These are phyloP conservation scores for Ellobium chinense DNA, from an alignment of 2,888 invertebrate species.

Conservation along the genomic window DNA sequence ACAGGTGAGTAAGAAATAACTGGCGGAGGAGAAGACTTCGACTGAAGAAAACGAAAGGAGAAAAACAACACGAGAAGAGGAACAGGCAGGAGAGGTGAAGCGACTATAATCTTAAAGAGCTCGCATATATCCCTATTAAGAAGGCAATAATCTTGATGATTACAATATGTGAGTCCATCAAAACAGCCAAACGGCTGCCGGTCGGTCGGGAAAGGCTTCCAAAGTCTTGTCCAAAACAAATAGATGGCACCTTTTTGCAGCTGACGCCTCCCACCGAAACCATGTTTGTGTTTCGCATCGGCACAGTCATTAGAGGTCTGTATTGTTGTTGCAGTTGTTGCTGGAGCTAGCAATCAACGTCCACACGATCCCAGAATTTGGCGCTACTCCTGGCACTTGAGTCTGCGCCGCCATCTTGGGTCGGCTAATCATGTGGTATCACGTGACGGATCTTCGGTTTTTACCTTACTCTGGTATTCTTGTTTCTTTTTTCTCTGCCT, in stretches of 20 bases:
- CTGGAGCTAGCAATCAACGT: background rate
- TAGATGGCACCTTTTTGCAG: background rate
- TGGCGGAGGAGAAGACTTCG: too few species aligned
- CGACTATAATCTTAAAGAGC: background rate
- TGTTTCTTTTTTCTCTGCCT: too few species aligned
- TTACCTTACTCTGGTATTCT: too few species aligned
- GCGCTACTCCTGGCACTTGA: background rate
- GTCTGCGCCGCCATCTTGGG: background rate
- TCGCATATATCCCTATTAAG: background rate
- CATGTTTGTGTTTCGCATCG: constrained; percentile 13
- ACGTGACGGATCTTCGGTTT: background rate
- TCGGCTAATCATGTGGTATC: background rate
- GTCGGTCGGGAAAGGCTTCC: too few species aligned
- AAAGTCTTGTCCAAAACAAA: background rate
- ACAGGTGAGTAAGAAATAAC: background rate
- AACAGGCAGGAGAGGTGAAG: background rate
- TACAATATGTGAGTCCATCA: background rate
- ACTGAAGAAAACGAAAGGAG: too few species aligned
- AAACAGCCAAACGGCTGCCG: background rate
- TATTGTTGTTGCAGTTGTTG: constrained; percentile 26
- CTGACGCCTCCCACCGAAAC: background rate
- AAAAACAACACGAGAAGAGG: background rate
- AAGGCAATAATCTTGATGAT: background rate
- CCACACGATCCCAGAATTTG: background rate
- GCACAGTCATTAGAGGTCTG: background rate